Percentiles rank a stretch among this genome's conserved stretches.
Evolutionary conservation across 1,140 invertebrate species (phyloP).

Genomic region (Marisa cornuarietis): DNA sequence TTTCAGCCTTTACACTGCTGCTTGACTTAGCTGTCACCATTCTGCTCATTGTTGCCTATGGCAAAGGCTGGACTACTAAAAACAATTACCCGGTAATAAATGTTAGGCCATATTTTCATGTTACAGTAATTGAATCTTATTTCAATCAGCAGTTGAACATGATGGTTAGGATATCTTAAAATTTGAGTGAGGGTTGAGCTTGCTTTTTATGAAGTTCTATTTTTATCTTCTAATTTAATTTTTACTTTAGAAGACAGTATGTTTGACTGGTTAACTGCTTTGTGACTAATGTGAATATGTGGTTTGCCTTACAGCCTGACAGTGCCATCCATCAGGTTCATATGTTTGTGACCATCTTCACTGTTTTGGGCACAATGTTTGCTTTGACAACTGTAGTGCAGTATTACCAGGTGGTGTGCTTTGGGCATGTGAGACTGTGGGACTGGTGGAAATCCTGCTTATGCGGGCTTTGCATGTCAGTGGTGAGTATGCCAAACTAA

Average conservation of each 20-base stretch:
- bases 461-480: conserved; percentile 1
- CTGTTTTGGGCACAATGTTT: conserved; percentile 42
- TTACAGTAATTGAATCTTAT: too few species aligned
- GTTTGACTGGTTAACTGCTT: too few species aligned
- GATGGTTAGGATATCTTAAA: too few species aligned
- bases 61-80: conserved; percentile 32
- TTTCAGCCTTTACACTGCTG: conserved; percentile 35
- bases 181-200: too few species aligned
- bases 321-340: conserved; percentile 38
- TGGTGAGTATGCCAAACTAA: conserved; percentile 10
- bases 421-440: conserved; percentile 36
- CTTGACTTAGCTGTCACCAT: conserved; percentile 32
- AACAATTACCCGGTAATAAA: conserved; percentile 31
- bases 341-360: conserved; percentile 43
- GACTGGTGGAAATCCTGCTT: conserved; percentile 29
- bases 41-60: conserved; percentile 35
- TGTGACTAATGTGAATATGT: too few species aligned
- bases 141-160: too few species aligned
- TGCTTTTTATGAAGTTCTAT: too few species aligned
- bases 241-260: too few species aligned
- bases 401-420: conserved; percentile 46
- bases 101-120: too few species aligned
- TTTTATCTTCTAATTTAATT: too few species aligned
- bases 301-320: conserved; percentile 24
- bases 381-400: conserved; percentile 40